Evolutionary conservation across 2,888 invertebrate species (phyloP), one percentile per base, ranked within the genome.

Genomic region (Oligia latruncula): DNA sequence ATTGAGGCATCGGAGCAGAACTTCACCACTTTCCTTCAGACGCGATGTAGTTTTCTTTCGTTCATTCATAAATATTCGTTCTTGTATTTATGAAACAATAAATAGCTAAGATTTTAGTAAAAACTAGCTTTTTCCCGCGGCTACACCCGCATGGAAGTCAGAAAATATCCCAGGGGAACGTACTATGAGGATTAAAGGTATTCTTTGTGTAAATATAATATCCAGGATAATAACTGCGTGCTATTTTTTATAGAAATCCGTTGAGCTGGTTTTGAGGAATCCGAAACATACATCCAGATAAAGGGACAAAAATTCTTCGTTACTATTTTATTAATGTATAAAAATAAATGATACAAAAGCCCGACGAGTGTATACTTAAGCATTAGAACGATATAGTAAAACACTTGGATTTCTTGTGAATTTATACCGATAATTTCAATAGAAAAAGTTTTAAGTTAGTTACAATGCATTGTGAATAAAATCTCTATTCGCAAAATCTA

Each of bases 21-120:
- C 80, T 11, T 5, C 17, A 68, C 52, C 79, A 88, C 88, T 88
- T 88, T 88, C 89, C 79, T 80, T 82, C 75, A 60, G 76, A 64
- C 52, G 52, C 64, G 65, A 71, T 71, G 70, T 71, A 73, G 43
- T 62, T 81, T 86, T 82, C 73, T 79, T 80, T 79, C 70, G 43
- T 80, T 82, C 78, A 80, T 55, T 73, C 52, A 82, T 81, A 55
- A 72, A 40, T 40, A 67, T 40, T 74, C 40, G n/a, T 52, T 43
- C 17, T 35, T 58, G 13, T 74, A 43, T 73, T 29, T 35, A 65
- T 72, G 17, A 70, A 62, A 17, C 13, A 35, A 9, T n/a, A 58
- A 11, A 60, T 4, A 60, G 58, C 13, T n/a, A 11, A 11, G n/a
- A n/a, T 60, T 60, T 60, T 13, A n/a, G 58, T 3, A n/a, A 60